Evolutionary conservation across 92 coral and sea anemone species (phyloP), one percentile per base, ranked within the genome.

Genomic region (Montipora capitata): DNA sequence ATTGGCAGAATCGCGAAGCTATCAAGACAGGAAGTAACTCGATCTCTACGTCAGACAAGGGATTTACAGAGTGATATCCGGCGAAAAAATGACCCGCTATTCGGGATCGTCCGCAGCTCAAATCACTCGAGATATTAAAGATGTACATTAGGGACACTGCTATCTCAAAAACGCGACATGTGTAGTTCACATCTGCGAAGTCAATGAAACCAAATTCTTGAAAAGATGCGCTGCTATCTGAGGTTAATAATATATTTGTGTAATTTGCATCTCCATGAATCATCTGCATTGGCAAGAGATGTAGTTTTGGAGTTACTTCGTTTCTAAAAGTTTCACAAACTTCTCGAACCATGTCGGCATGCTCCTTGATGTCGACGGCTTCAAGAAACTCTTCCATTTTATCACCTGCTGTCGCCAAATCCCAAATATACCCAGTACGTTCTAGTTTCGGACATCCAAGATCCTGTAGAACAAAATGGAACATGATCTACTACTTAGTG

Each of bases 211-310:
- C 94, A 66, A 73, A 59, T n/a, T 78, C 49, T 35, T 51, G 82
- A 16, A 42, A 11, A 49, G 3, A 3, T 16, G 6, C 13, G 7
- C 1, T 10, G 70, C 18, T 56, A 1, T 10, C 48, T 4, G 63
- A 15, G 18, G 40, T 17, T 40, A 85, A 5, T 39, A 94, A 41
- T 1, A 92, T 79, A 27, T 94, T 94, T 14, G 62, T 66, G 40
- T 79, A 88, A 67, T 83, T 94, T 59, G 91, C 77, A 41, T 94
- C 97, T 11, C 94, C 97, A 64, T 92, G 95, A 76, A 94, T 94
- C 52, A 91, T 43, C 76, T 94, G 97, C 78, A 74, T 92, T 14
- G 94, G 92, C 72, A 94, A 87, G 16, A 78, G 72, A 48, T 78
- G 66, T 0, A 94, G 68, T 40, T 45, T 76, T 38, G 97, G 97